A percentile compares a stretch with the other conserved stretches of the same genome.
phyloP scores from a whole-genome alignment of 2,113 vertebrate species.

The cattle (Bos taurus) region ARS-UCD2.0 NC_037350.1:13651001-13651500 shows the following conservation, averaged over 20 bases:
- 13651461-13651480: neutral
- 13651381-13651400: neutral
- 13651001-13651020: constrained; percentile 49
- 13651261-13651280: neutral
- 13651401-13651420: neutral
- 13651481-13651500: neutral
- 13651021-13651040: constrained; percentile 51
- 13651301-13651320: neutral
- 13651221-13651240: neutral
- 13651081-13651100: neutral
- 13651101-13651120: constrained; percentile 22
- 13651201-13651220: neutral
- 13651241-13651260: neutral
- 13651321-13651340: neutral
- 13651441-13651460: neutral
- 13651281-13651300: neutral
- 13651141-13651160: constrained; percentile 29
- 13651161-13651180: constrained; percentile 18
- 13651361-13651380: neutral
- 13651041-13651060: constrained; percentile 41
- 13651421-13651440: neutral
- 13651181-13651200: neutral
- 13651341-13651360: neutral
- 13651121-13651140: constrained; percentile 30
- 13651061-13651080: neutral